Evolutionary conservation across 2,888 invertebrate genomes (phyloP).

Genomic region (Automeris io): DNA sequence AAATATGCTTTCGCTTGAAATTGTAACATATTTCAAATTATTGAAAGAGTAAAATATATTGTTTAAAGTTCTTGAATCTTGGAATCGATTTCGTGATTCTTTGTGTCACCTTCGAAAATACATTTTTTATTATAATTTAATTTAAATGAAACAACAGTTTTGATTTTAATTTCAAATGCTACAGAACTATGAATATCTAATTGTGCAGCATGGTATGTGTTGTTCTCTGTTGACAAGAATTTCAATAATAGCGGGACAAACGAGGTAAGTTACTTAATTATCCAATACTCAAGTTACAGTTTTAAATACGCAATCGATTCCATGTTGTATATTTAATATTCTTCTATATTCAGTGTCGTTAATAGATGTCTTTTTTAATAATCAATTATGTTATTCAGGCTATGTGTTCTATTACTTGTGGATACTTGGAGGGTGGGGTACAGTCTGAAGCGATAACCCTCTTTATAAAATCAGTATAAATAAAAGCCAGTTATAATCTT

Average conservation of each 20-base stretch:
- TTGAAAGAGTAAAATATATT: conserved; percentile 5
- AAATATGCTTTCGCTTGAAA: conserved; percentile 18
- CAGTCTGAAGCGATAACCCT: conserved; percentile 20
- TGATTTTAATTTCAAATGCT: conserved; percentile 12
- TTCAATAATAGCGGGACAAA: conserved; percentile 18
- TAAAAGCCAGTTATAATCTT: conserved; percentile 36
- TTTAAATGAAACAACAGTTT: conserved; percentile 21
- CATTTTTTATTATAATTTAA: conserved; percentile 20
- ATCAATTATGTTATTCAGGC: neutral
- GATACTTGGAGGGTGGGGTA: conserved; percentile 72
- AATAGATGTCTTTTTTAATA: conserved; percentile 2
- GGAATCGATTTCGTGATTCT: conserved; percentile 69
- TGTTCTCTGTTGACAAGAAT: conserved; percentile 11
- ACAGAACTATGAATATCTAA: conserved; percentile 16
- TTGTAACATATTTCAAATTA: conserved; percentile 8
- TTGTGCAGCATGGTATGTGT: conserved; percentile 55
- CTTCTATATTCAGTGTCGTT: conserved; percentile 14
- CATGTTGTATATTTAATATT: conserved; percentile 39
- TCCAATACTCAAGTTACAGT: conserved; percentile 20
- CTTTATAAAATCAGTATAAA: conserved; percentile 25
- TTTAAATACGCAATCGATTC: conserved; percentile 63
- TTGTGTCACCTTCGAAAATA: conserved; percentile 28
- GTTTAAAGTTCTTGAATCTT: conserved; percentile 26
- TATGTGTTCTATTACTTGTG: conserved; percentile 15
- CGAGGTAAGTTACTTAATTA: conserved; percentile 56